Conservation (phyloP, 2,113 vertebrate species). For the Mungos mungo region DNA sequence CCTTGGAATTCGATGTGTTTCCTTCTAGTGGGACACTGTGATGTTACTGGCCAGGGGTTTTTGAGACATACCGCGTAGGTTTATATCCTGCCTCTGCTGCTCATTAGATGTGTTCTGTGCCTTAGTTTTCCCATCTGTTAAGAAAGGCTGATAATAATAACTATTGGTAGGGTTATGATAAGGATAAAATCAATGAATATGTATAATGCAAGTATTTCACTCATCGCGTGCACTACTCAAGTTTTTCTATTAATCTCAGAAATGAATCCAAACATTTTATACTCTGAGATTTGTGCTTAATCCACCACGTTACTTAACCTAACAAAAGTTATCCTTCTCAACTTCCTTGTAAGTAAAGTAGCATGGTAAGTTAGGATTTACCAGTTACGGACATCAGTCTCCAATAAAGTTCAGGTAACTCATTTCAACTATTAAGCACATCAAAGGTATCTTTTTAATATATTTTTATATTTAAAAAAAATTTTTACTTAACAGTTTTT, state of each 20-base stretch:
- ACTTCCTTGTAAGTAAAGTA: neutral
- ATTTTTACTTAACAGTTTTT: neutral
- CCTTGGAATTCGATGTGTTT: neutral
- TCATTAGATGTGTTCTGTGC: neutral
- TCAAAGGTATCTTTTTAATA: neutral
- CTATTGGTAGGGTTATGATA: neutral
- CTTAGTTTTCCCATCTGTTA: neutral
- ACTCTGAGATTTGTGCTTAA: slow-evolving; percentile 1
- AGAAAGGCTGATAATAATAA: neutral
- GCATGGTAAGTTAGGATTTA: slow-evolving; percentile 18
- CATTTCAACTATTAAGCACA: slow-evolving; percentile 12
- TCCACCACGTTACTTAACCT: neutral
- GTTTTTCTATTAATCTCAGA: neutral
- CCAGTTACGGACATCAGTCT: neutral
- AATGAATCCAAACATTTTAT: neutral
- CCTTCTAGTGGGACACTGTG: neutral
- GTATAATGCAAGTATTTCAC: neutral
- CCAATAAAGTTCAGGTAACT: neutral
- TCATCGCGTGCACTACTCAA: neutral
- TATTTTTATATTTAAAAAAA: slow-evolving; percentile 2
- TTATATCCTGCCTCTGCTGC: neutral
- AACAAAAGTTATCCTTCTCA: neutral
- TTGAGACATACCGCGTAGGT: neutral
- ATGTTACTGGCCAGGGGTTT: neutral
- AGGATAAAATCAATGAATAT: neutral